A percentile compares a stretch with the other conserved stretches of the same genome.
Conservation (phyloP, 1,140 invertebrate genomes). For the Scaptomyza pallida region DNA sequence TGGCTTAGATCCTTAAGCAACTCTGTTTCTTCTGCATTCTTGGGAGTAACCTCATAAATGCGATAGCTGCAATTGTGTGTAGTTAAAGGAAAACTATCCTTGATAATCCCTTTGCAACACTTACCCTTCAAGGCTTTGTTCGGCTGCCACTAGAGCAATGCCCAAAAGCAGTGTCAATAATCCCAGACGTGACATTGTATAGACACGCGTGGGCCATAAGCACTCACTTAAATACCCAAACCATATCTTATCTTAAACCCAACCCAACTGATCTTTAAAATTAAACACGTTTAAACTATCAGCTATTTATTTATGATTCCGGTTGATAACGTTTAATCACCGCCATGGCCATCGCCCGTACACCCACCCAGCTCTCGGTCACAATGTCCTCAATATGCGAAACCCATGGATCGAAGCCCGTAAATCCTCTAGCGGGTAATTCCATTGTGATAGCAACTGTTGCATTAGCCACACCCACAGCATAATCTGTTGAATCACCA, state of each 20-base stretch:
- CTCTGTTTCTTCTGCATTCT: slow-evolving; percentile 42
- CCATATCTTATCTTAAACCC: slow-evolving; percentile 60
- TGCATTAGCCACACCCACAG: slow-evolving; percentile 85
- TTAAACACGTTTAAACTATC: slow-evolving; percentile 39
- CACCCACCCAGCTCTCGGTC: slow-evolving; percentile 90
- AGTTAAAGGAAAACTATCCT: background rate
- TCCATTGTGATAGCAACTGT: slow-evolving; percentile 89
- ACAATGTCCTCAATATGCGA: slow-evolving; percentile 86
- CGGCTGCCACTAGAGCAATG: slow-evolving; percentile 36
- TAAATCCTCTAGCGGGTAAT: slow-evolving; percentile 86
- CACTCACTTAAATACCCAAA: slow-evolving; percentile 49
- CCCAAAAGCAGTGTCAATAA: slow-evolving; percentile 47
- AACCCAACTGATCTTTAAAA: slow-evolving; percentile 23
- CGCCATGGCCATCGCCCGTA: slow-evolving; percentile 83
- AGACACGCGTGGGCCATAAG: slow-evolving; percentile 31
- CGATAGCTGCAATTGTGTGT: slow-evolving; percentile 53
- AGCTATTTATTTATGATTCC: slow-evolving; percentile 55
- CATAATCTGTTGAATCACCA: slow-evolving; percentile 87
- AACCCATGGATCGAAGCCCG: slow-evolving; percentile 88
- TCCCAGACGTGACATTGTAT: slow-evolving; percentile 45
- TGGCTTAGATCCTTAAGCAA: slow-evolving; percentile 41
- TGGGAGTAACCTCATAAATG: slow-evolving; percentile 65
- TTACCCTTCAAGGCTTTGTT: slow-evolving; percentile 59
- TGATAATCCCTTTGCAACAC: background rate
- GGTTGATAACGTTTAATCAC: slow-evolving; percentile 56